A percentile compares a stretch with the other conserved stretches of the same genome.
These are phyloP conservation scores for Helogale parvula DNA, from an alignment of 2,113 vertebrate genomes.

Conservation along the genomic window DNA sequence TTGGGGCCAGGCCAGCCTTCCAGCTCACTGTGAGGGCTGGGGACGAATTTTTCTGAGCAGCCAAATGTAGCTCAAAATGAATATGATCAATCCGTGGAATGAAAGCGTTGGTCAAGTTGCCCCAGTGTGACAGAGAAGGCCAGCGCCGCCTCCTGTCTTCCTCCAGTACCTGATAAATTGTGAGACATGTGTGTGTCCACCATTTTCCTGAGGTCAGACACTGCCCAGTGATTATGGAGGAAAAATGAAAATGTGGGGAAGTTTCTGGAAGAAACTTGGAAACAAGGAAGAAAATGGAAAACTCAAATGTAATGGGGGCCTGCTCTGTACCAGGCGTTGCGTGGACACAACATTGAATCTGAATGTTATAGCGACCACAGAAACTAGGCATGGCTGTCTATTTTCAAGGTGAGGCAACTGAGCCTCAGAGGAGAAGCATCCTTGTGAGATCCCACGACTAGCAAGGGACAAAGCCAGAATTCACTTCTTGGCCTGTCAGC, in stretches of 20 bases:
- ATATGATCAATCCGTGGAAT: slow-evolving; percentile 31
- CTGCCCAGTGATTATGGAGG: neutral
- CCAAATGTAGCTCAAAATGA: slow-evolving; percentile 58
- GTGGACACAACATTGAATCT: neutral
- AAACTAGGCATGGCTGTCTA: neutral
- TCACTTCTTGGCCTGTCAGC: neutral
- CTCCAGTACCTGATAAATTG: neutral
- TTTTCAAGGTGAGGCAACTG: neutral
- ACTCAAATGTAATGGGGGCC: neutral
- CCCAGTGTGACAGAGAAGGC: neutral
- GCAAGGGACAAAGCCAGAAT: neutral
- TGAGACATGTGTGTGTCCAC: neutral
- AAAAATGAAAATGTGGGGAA: neutral
- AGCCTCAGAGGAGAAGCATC: neutral
- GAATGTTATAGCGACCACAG: neutral
- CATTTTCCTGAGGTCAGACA: neutral
- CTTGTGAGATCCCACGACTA: neutral
- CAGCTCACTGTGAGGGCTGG: slow-evolving; percentile 41
- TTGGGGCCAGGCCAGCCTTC: slow-evolving; percentile 67
- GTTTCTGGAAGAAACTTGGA: neutral
- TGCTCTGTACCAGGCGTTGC: no score
- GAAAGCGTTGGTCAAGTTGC: slow-evolving; percentile 50
- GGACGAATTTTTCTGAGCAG: slow-evolving; percentile 49
- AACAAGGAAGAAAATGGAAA: slow-evolving; percentile 21
- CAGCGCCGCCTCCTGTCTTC: neutral